phyloP scores from a whole-genome alignment of 37 sponge, comb jelly and placozoan genomes.

The Aphrocallistes beatrix region DNA sequence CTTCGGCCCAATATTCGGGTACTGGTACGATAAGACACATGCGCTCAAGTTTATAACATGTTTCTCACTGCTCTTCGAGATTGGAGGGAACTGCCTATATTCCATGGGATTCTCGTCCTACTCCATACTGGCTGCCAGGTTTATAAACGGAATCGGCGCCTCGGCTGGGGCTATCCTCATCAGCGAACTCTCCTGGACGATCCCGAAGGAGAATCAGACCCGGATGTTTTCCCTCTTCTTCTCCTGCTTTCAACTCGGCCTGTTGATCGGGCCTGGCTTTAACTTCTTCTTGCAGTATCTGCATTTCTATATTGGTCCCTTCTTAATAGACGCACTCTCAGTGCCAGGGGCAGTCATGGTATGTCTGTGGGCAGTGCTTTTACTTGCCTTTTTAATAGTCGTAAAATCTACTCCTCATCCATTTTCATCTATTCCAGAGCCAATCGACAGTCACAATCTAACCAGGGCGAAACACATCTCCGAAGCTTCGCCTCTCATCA shows the following conservation, averaged over 20 bases:
- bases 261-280: constrained; percentile 69
- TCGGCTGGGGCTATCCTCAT: constrained; percentile 69
- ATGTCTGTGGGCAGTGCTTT: background rate
- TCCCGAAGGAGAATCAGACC: constrained; percentile 50
- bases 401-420: background rate
- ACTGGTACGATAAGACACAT: constrained; percentile 50
- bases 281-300: constrained; percentile 48
- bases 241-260: constrained; percentile 50
- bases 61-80: constrained; percentile 59
- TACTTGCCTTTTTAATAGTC: background rate
- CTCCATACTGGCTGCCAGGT: background rate
- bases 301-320: constrained; percentile 65
- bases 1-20: constrained; percentile 56
- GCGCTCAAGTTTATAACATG: constrained; percentile 44
- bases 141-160: constrained; percentile 48
- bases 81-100: constrained; percentile 43
- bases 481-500: background rate
- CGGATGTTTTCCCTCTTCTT: constrained; percentile 50
- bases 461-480: background rate
- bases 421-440: background rate
- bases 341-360: constrained; percentile 44
- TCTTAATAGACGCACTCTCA: constrained; percentile 40
- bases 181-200: constrained; percentile 59
- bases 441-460: background rate
- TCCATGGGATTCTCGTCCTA: background rate